A percentile compares a stretch with the other conserved stretches of the same genome.
phyloP scores from a whole-genome alignment of 2,113 vertebrate genomes.

The Struthio camelus region DNA sequence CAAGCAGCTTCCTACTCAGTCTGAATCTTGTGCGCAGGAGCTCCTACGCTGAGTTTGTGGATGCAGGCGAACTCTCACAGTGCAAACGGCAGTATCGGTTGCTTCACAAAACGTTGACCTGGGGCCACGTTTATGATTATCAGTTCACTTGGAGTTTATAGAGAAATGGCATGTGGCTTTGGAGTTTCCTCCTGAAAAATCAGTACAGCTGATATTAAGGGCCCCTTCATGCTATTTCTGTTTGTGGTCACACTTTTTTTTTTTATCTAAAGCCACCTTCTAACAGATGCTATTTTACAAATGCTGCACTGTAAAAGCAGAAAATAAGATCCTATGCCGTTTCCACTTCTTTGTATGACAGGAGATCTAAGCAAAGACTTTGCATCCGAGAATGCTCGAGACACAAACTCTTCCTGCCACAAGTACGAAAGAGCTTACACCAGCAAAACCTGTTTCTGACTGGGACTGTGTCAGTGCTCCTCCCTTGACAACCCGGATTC shows the following conservation, averaged over 20 bases:
- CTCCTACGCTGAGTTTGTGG: neutral
- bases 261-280: neutral
- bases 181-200: neutral
- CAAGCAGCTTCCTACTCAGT: neutral
- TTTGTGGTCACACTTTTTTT: neutral
- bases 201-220: neutral
- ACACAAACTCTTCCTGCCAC: neutral
- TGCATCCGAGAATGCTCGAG: neutral
- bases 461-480: neutral
- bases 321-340: neutral
- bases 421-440: neutral
- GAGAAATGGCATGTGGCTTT: neutral
- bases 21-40: neutral
- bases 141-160: neutral
- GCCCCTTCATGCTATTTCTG: neutral
- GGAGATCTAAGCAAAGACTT: neutral
- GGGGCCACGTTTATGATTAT: neutral
- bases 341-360: neutral
- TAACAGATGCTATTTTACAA: neutral
- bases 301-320: neutral
- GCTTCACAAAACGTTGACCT: rapidly evolving
- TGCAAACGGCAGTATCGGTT: rapidly evolving
- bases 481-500: neutral
- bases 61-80: rapidly evolving
- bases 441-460: neutral